These are phyloP conservation scores for Shinisaurus crocodilurus DNA, from an alignment of 2,113 vertebrate species.

Conservation along the genomic window DNA sequence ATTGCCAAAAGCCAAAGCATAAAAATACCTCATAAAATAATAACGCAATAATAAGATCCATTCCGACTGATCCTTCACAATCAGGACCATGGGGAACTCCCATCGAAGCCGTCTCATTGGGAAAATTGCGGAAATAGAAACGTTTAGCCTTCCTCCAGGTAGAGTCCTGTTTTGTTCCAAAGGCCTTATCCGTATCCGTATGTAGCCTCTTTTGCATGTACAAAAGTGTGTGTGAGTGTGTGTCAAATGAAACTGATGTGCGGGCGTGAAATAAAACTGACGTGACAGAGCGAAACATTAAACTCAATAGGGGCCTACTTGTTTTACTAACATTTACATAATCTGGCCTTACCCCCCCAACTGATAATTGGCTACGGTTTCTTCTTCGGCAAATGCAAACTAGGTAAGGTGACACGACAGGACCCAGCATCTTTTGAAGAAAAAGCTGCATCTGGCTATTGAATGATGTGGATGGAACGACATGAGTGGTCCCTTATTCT, in stretches of 20 bases:
- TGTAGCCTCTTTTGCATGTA: neutral
- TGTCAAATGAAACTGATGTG: neutral
- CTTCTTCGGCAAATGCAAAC: neutral
- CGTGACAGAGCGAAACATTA: neutral
- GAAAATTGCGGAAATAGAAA: neutral
- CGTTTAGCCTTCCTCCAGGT: neutral
- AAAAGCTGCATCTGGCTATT: too few relatives aligned
- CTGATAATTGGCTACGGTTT: neutral
- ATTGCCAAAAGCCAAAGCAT: neutral
- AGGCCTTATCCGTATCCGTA: neutral
- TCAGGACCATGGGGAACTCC: neutral
- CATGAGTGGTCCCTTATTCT: too few relatives aligned
- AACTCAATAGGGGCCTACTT: neutral
- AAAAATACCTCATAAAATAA: neutral
- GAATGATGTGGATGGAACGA: neutral
- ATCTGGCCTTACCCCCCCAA: neutral
- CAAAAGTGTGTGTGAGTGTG: too few relatives aligned
- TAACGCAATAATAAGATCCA: neutral
- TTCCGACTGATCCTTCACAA: neutral
- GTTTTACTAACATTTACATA: conserved; percentile 8
- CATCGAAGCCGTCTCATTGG: neutral
- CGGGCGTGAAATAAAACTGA: neutral
- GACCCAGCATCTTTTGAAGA: neutral
- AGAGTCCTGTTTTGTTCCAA: neutral
- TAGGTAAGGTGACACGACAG: too few relatives aligned